A percentile compares a stretch with the other conserved stretches of the same genome.
These are phyloP conservation scores for Sebastes fasciatus DNA, from an alignment of 2,113 vertebrate species.

Conservation along the genomic window DNA sequence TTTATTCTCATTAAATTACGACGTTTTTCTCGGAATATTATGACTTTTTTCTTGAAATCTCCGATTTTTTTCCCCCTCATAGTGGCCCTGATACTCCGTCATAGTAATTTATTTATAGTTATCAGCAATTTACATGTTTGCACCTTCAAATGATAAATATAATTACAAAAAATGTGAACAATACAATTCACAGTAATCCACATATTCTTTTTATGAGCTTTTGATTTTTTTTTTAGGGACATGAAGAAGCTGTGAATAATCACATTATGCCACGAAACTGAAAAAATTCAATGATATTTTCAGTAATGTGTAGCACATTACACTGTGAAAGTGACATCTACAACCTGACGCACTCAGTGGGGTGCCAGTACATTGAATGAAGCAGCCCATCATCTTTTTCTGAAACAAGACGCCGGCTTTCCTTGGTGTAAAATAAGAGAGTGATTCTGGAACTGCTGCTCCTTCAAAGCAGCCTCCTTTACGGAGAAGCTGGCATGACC, in stretches of 20 bases:
- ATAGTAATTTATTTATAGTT: not conserved
- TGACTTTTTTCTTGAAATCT: too few species aligned
- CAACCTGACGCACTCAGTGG: conserved; percentile 37
- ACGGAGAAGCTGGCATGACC: conserved; percentile 78
- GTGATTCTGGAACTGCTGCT: conserved; percentile 59
- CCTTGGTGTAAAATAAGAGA: conserved; percentile 42
- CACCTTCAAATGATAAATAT: not conserved
- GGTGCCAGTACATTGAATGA: conserved; percentile 20
- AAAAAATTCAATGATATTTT: conserved; percentile 15
- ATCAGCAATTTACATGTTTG: not conserved
- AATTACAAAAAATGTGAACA: not conserved
- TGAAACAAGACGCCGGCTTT: conserved; percentile 33
- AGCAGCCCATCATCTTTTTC: conserved; percentile 33
- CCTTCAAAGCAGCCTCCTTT: conserved; percentile 71
- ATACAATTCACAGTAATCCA: not conserved
- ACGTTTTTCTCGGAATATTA: too few species aligned
- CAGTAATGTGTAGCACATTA: conserved; percentile 24
- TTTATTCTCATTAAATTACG: too few species aligned
- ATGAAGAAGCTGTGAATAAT: conserved; percentile 31
- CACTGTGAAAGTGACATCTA: conserved; percentile 59
- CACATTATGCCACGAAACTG: conserved; percentile 21
- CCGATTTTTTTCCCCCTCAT: too few species aligned
- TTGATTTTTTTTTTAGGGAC: not conserved
- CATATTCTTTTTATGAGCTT: not conserved
- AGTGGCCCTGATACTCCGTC: too few species aligned